phyloP scores from a whole-genome alignment of 2,797 vertebrate genomes.

The Botia almorhae region DNA sequence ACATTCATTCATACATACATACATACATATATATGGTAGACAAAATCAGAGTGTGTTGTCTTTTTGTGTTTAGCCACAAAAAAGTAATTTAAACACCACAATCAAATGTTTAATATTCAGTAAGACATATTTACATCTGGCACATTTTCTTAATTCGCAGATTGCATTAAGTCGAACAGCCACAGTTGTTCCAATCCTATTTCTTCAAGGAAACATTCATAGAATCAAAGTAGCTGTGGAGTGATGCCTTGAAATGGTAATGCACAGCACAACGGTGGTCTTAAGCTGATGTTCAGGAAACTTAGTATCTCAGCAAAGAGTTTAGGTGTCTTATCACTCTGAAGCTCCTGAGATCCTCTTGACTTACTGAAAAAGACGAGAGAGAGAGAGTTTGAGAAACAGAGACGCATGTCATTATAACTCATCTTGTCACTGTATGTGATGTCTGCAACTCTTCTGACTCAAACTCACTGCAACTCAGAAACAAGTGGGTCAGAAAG shows the following conservation, averaged over 20 bases:
- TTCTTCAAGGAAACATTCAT: background rate
- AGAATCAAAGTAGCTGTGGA: conserved; percentile 18
- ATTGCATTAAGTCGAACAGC: background rate
- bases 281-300: conserved; percentile 56
- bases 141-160: no score
- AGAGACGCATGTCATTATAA: conserved; percentile 57
- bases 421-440: conserved; percentile 65
- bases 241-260: conserved; percentile 7
- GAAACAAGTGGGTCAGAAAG: conserved; percentile 77
- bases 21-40: no score
- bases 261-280: conserved; percentile 4
- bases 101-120: background rate
- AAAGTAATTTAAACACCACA: background rate
- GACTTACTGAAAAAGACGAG: conserved; percentile 69
- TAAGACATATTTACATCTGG: no score
- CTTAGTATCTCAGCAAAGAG: conserved; percentile 73
- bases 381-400: conserved; percentile 49
- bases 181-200: background rate
- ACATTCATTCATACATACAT: no score
- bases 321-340: conserved; percentile 72
- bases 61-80: no score
- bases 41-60: no score
- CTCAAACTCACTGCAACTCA: conserved; percentile 59
- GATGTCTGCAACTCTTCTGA: conserved; percentile 40
- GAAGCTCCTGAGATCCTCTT: conserved; percentile 66